Evolutionary conservation across 2,797 vertebrate genomes (phyloP).

Genomic region (Enteromius afrohamiltoni): DNA sequence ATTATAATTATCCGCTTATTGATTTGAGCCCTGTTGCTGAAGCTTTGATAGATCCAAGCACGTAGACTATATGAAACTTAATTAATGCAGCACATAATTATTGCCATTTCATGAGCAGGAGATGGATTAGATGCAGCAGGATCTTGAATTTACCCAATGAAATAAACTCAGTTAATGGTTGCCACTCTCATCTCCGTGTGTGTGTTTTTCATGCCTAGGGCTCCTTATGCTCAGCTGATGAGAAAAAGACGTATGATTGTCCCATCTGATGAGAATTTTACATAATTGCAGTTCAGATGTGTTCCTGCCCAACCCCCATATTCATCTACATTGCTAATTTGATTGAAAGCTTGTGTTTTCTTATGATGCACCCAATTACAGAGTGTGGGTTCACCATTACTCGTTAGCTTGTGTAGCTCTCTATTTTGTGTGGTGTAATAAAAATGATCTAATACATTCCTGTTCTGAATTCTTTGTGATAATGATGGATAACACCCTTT

Average conservation of each 20-base stretch:
- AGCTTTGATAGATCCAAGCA: constrained; percentile 21
- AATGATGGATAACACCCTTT: constrained; percentile 50
- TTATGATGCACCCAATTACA: constrained; percentile 41
- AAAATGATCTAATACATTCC: constrained; percentile 24
- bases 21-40: constrained; percentile 34
- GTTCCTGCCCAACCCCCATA: constrained; percentile 46
- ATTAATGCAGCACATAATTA: constrained; percentile 50
- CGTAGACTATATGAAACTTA: constrained; percentile 33
- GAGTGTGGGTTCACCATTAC: constrained; percentile 19
- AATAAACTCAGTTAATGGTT: constrained; percentile 49
- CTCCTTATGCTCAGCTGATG: constrained; percentile 55
- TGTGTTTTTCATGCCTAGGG: constrained; percentile 27
- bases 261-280: constrained; percentile 54
- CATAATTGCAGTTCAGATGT: constrained; percentile 54
- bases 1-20: constrained; percentile 42
- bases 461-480: constrained; percentile 26
- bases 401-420: constrained; percentile 10
- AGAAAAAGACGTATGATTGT: constrained; percentile 52
- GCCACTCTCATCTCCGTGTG: constrained; percentile 17
- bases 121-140: constrained; percentile 43
- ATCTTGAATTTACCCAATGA: constrained; percentile 44
- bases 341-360: constrained; percentile 51
- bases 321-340: constrained; percentile 60
- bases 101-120: constrained; percentile 47
- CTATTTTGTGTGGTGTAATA: constrained; percentile 22